Conservation (phyloP, 2,797 vertebrate species). For the Sarcophilus harrisii region DNA sequence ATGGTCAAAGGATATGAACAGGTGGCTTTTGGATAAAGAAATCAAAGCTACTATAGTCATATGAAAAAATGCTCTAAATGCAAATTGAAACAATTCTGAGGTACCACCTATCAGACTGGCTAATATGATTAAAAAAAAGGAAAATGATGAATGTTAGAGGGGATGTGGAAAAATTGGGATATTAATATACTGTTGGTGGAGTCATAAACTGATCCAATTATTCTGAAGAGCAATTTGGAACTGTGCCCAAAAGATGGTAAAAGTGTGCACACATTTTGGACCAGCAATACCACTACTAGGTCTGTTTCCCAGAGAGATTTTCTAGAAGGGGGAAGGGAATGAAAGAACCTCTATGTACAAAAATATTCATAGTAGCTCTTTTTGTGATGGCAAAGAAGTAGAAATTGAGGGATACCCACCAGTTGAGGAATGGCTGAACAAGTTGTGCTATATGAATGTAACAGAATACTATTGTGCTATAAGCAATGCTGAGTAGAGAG, state of each 20-base stretch:
- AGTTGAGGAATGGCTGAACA: too few species aligned
- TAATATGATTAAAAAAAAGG: background rate
- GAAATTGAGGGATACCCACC: too few species aligned
- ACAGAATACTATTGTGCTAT: too few species aligned
- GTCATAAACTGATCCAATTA: background rate
- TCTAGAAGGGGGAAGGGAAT: too few species aligned
- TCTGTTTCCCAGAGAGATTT: too few species aligned
- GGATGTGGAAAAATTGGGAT: background rate
- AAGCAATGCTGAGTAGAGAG: too few species aligned
- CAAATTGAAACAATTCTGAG: background rate
- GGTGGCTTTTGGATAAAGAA: background rate
- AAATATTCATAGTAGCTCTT: too few species aligned
- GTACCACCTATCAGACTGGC: background rate
- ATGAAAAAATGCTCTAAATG: background rate
- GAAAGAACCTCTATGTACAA: too few species aligned
- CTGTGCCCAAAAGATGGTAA: background rate
- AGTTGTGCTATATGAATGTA: too few species aligned
- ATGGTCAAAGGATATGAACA: background rate
- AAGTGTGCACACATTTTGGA: background rate
- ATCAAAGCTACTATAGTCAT: too few species aligned
- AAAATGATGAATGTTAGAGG: background rate
- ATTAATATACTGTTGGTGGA: background rate
- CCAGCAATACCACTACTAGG: too few species aligned
- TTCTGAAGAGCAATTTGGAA: background rate
- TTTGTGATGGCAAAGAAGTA: too few species aligned